Evolutionary conservation across 1,140 invertebrate species (phyloP).

Genomic region (Calephelis virginiensis): DNA sequence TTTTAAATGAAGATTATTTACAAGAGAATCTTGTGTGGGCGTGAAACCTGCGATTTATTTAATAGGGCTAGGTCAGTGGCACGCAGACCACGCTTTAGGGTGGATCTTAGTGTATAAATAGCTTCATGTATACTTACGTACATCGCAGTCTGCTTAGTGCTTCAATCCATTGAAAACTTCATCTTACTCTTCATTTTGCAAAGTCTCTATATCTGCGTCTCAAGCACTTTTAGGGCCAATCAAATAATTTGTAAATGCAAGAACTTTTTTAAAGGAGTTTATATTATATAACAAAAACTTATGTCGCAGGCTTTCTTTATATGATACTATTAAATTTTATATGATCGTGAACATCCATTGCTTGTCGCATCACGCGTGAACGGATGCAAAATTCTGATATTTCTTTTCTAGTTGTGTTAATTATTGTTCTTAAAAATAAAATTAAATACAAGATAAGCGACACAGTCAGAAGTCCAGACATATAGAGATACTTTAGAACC

Average conservation of each 20-base stretch:
- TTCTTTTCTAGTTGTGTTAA: too few relatives aligned
- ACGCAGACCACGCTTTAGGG: constrained; percentile 28
- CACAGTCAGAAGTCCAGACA: too few relatives aligned
- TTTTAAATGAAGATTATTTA: constrained; percentile 13
- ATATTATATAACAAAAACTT: too few relatives aligned
- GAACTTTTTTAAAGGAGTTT: not conserved
- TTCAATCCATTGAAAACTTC: constrained; percentile 19
- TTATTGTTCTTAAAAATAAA: too few relatives aligned
- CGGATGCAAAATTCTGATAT: too few relatives aligned
- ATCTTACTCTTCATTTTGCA: constrained; percentile 20
- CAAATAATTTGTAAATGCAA: not conserved
- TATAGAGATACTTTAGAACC: too few relatives aligned
- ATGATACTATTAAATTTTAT: not conserved
- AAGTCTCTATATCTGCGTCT: not conserved
- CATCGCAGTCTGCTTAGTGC: constrained; percentile 32
- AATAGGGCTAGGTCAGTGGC: constrained; percentile 52
- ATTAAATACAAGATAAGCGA: too few relatives aligned
- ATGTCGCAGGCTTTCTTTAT: too few relatives aligned
- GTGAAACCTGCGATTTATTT: constrained; percentile 17
- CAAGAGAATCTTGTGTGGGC: constrained; percentile 7
- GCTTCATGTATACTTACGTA: constrained; percentile 36
- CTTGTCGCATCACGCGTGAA: too few relatives aligned
- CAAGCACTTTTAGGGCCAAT: not conserved
- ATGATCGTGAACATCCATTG: too few relatives aligned
- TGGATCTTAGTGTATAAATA: constrained; percentile 47